Base-by-base conservation (phyloP, 2,888 invertebrate genomes). In the Rhingia campestris region DNA sequence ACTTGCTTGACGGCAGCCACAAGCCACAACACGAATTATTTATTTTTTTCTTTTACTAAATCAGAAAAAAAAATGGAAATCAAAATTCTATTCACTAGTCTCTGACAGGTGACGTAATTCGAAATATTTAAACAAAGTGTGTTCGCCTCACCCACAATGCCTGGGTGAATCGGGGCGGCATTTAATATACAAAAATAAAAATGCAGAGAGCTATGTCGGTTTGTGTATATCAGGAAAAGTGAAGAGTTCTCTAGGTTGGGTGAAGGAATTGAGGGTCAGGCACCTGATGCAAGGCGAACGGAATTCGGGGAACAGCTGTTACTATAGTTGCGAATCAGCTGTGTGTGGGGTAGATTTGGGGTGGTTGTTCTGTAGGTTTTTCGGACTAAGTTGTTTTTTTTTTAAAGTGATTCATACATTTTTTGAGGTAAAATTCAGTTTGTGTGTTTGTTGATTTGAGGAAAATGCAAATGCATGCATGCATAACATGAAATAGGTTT, bases 101-200 rank as follows among this genome's bases (percentile, higher is more conserved):
- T 69, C 64, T 79, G 82, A 64, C 82, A 82, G 58, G 69, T 82
- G 82, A 82, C 82, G 82, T 79, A 82, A 79, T 58, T 30, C 12
- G 51, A 49, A 69, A 69, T 73, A 77, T 69, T 73, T 82, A 63
- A 73, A 63, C 22, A 22, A 63, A 14, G 45, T 7, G 35, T 54
- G 6, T 56, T 53, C 43, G 47, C 54, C 63, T 73, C 79, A 73
- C 79, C 77, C 82, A 77, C 77, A 45, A 63, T 39, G 33, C 14
- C 61, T n/a, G 61, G 56, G 58, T 58, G 47, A 45, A 14, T 39
- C 1, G 33, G 49, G 73, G 54, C 32, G 59, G 14, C 56, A 56
- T 6, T 10, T 10, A 33, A 41, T 63, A 49, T 43, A 43, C 45
- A 75, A 53, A 75, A 67, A 75, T 74, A 43, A 63, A 61, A 73